Evolutionary conservation across 53 echinoderm and acorn worm genomes (phyloP).

Genomic region (Echinometra lucunter): DNA sequence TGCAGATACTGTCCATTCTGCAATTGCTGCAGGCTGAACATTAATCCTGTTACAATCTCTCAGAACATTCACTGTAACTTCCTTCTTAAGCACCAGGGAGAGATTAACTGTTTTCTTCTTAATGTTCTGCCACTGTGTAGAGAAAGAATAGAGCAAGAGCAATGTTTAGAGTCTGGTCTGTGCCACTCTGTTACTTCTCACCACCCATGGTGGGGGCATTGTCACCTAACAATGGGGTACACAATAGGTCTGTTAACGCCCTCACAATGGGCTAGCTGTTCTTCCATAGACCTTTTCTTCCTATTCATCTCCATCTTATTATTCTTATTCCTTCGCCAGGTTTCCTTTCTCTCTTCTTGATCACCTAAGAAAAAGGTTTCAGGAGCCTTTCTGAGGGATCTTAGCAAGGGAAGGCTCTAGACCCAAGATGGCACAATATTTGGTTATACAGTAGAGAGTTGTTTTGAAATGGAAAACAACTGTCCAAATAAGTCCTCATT

Average conservation of each 20-base stretch:
- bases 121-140: not conserved
- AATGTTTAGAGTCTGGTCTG: not conserved
- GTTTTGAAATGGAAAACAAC: not conserved
- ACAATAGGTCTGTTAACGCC: constrained; percentile 54
- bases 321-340: constrained; percentile 18
- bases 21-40: constrained; percentile 6
- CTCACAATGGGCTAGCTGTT: constrained; percentile 30
- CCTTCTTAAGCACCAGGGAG: not conserved
- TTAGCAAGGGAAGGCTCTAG: not conserved
- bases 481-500: not conserved
- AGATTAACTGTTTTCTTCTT: constrained; percentile 35
- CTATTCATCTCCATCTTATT: not conserved
- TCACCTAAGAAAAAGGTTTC: not conserved
- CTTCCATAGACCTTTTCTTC: not conserved
- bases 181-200: not conserved
- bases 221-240: not conserved
- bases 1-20: not conserved
- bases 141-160: constrained; percentile 23
- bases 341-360: constrained; percentile 30
- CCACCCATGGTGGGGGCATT: constrained; percentile 52
- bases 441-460: not conserved
- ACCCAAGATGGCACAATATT: not conserved
- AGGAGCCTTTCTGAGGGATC: not conserved
- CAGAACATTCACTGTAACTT: constrained; percentile 25
- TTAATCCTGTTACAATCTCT: constrained; percentile 11